Evolutionary conservation across 2,113 vertebrate species (phyloP).

Genomic region (Laterallus jamaicensis): DNA sequence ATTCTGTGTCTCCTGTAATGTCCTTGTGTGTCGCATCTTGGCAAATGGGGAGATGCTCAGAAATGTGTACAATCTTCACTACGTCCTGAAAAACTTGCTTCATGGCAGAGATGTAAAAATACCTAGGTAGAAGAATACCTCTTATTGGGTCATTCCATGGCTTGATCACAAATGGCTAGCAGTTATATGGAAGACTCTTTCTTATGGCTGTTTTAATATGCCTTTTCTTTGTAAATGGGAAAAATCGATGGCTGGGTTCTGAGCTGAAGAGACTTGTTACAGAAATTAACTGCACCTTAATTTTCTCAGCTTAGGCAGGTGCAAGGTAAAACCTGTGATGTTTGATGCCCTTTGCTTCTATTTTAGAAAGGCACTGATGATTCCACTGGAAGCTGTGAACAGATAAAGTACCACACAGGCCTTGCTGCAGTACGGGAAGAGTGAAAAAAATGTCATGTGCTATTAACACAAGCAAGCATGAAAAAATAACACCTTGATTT

Average conservation of each 20-base stretch:
- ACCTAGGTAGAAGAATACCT: not conserved
- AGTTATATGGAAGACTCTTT: not conserved
- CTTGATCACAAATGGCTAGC: not conserved
- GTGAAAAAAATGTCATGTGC: not conserved
- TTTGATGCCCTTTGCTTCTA: not conserved
- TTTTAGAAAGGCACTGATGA: not conserved
- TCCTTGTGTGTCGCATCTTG: not conserved
- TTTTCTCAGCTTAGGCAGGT: not conserved
- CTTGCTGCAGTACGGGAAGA: not conserved
- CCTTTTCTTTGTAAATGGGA: no score
- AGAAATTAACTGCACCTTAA: not conserved
- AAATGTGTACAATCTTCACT: not conserved
- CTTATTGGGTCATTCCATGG: not conserved
- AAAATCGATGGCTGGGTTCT: not conserved
- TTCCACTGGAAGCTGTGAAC: not conserved
- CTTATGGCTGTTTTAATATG: not conserved
- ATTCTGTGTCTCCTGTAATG: not conserved
- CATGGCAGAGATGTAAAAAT: not conserved
- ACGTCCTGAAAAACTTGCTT: not conserved
- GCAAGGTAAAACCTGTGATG: not conserved
- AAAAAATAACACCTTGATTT: not conserved
- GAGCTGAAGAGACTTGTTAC: not conserved
- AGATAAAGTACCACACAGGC: not conserved
- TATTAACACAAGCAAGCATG: not conserved
- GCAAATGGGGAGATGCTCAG: not conserved